Conservation (phyloP, 2,888 invertebrate species). For the Lycia hirtaria region DNA sequence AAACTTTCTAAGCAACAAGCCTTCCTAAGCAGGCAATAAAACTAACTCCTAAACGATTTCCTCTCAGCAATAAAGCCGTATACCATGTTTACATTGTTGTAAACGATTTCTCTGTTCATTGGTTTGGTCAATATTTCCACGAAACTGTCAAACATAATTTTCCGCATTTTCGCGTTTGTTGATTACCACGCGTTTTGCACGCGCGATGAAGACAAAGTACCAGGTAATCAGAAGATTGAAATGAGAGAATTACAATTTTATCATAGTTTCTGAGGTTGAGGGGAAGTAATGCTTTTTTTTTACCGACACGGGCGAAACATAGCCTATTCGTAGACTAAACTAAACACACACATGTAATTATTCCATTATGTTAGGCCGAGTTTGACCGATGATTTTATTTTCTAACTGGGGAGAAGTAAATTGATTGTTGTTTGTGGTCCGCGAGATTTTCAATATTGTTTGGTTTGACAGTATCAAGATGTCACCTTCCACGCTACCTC, state of each 20-base stretch:
- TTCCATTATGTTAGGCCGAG: no score
- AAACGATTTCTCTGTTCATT: slow-evolving; percentile 24
- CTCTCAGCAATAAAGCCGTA: slow-evolving; percentile 21
- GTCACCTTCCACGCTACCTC: background rate
- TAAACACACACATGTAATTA: no score
- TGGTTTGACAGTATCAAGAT: background rate
- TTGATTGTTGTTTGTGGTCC: no score
- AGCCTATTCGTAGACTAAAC: no score
- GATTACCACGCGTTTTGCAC: background rate
- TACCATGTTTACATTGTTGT: slow-evolving; percentile 30
- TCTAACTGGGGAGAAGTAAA: no score
- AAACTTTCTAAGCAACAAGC: slow-evolving; percentile 13
- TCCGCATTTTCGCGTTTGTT: slow-evolving; percentile 13
- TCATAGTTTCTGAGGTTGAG: no score
- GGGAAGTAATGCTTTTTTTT: no score
- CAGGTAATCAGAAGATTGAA: background rate
- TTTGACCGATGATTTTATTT: no score
- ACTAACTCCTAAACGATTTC: slow-evolving; percentile 27
- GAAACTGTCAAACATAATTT: slow-evolving; percentile 19
- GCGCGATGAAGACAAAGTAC: background rate
- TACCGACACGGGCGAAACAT: no score
- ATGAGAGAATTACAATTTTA: no score
- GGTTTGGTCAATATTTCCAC: slow-evolving; percentile 18
- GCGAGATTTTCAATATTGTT: slow-evolving; percentile 1
- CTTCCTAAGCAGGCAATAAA: slow-evolving; percentile 1